Percentiles rank a stretch among this genome's conserved stretches.
These are phyloP conservation scores for Ptychadena robeensis DNA, from an alignment of 2,797 vertebrate species.

Conservation along the genomic window DNA sequence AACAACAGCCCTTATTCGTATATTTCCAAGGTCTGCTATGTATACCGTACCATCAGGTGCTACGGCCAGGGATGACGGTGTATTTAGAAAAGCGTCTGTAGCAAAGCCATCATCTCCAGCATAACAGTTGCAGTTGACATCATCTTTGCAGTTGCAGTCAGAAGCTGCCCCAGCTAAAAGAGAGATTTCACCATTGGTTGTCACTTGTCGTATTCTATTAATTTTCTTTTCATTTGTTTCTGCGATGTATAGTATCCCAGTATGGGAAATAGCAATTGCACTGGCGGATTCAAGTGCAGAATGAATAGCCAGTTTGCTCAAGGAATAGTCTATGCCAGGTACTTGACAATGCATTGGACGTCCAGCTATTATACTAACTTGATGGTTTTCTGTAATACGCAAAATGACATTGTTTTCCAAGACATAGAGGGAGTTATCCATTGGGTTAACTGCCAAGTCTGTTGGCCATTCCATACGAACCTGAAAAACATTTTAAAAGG, in stretches of 20 bases:
- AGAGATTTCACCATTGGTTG: constrained; percentile 96
- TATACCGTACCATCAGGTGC: constrained; percentile 95
- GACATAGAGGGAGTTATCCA: constrained; percentile 98
- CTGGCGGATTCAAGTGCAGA: constrained; percentile 95
- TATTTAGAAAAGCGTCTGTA: constrained; percentile 93
- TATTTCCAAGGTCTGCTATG: constrained; percentile 97
- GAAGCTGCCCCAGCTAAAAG: constrained; percentile 94
- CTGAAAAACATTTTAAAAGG: constrained; percentile 71
- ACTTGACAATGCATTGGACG: constrained; percentile 99
- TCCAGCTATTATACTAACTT: constrained; percentile 98
- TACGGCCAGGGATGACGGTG: constrained; percentile 92
- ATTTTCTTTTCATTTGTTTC: constrained; percentile 99
- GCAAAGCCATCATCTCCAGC: constrained; percentile 97
- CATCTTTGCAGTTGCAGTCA: constrained; percentile 98
- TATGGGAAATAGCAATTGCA: constrained; percentile 94
- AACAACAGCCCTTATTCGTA: constrained; percentile 93
- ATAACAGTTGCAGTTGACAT: constrained; percentile 98
- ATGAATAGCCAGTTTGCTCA: constrained; percentile 97
- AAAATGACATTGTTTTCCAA: constrained; percentile 98
- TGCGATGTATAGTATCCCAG: constrained; percentile 94
- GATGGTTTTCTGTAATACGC: constrained; percentile 98
- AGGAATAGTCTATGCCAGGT: constrained; percentile 97
- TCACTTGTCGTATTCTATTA: constrained; percentile 95
- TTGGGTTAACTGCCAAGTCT: constrained; percentile 96
- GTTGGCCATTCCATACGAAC: constrained; percentile 98